These are phyloP conservation scores for Hemistola chrysoprasaria DNA, from an alignment of 2,888 invertebrate species.

Conservation along the genomic window DNA sequence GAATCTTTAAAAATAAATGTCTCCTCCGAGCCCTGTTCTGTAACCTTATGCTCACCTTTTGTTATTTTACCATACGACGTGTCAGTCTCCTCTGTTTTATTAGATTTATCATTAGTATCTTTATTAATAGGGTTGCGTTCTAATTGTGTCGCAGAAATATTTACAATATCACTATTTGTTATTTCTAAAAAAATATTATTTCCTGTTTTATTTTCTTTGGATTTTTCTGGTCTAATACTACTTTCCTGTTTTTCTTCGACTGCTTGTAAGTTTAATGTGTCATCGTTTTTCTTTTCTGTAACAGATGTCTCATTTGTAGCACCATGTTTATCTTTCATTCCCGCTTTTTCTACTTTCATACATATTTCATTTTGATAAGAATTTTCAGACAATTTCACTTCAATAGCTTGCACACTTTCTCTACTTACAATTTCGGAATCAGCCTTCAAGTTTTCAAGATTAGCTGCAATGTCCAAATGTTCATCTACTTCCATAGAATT, in stretches of 20 bases:
- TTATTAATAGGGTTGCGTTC: too few relatives aligned
- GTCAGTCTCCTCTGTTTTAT: too few relatives aligned
- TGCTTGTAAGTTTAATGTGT: constrained; percentile 11
- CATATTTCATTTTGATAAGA: constrained; percentile 1
- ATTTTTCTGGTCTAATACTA: constrained; percentile 1
- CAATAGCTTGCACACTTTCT: constrained; percentile 10
- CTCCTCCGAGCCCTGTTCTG: constrained; percentile 14
- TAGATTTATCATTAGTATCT: too few relatives aligned
- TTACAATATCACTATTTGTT: neutral
- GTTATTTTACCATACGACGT: too few relatives aligned
- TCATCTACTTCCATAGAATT: constrained; percentile 4
- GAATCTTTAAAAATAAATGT: too few relatives aligned
- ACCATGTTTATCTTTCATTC: constrained; percentile 14
- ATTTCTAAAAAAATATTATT: too few relatives aligned
- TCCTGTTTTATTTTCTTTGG: neutral
- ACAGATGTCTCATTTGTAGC: constrained; percentile 21
- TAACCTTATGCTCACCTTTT: too few relatives aligned
- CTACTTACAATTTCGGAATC: constrained; percentile 17
- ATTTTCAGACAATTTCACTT: constrained; percentile 5
- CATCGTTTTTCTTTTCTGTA: constrained; percentile 24
- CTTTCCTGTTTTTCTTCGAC: constrained; percentile 5
- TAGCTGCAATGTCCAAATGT: neutral
- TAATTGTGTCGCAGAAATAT: constrained; percentile 6
- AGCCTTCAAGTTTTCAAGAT: constrained; percentile 2
- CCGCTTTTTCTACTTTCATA: constrained; percentile 8